Conservation (phyloP, 1,140 invertebrate genomes). For the Asobara japonica region DNA sequence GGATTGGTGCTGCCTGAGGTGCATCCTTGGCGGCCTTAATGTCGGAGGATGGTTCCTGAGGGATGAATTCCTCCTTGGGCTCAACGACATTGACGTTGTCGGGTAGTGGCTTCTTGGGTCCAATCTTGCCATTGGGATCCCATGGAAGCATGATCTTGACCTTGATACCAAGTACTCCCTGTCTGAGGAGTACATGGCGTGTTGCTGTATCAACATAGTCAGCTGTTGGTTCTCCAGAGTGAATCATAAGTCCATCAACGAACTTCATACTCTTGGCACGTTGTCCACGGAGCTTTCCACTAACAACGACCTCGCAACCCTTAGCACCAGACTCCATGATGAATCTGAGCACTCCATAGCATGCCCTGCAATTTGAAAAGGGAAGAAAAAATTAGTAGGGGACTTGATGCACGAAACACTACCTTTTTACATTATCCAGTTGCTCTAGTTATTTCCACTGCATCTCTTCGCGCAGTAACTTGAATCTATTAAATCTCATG, state of each 20-base stretch:
- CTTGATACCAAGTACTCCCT: constrained; percentile 91
- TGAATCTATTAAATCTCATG: too few relatives aligned
- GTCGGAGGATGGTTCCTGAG: constrained; percentile 72
- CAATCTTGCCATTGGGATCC: constrained; percentile 96
- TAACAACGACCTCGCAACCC: constrained; percentile 98
- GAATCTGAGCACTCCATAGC: constrained; percentile 98
- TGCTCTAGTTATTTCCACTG: too few relatives aligned
- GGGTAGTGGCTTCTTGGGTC: constrained; percentile 96
- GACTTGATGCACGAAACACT: constrained; percentile 8
- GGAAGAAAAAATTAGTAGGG: constrained; percentile 9
- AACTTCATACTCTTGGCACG: constrained; percentile 99
- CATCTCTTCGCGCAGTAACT: too few relatives aligned
- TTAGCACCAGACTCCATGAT: constrained; percentile 99
- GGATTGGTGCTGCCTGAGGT: constrained; percentile 24
- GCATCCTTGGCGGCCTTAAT: constrained; percentile 68
- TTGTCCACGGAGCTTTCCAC: constrained; percentile 98
- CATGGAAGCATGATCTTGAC: constrained; percentile 99
- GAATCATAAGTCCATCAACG: constrained; percentile 99
- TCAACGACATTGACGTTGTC: constrained; percentile 96
- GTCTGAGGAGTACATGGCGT: constrained; percentile 94
- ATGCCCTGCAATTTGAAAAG: constrained; percentile 75
- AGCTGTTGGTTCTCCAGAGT: constrained; percentile 98
- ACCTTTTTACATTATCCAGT: too few relatives aligned
- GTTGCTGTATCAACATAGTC: constrained; percentile 99
- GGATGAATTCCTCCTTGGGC: constrained; percentile 86